Conservation (phyloP, 2,797 vertebrate genomes). For the Pseudochirops corinnae region DNA sequence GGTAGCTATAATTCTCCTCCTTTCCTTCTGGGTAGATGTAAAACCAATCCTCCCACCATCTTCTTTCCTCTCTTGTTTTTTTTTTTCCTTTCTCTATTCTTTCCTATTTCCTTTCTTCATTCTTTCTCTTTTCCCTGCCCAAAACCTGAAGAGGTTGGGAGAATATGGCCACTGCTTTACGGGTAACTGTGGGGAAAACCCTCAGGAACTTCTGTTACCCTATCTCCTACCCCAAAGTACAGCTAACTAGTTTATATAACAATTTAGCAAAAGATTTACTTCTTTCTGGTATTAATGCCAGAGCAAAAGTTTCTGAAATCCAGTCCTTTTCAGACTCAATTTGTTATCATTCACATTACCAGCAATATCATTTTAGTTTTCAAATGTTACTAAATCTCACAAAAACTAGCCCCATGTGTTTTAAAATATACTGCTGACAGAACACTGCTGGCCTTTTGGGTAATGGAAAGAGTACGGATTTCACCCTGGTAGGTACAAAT, state of each 20-base stretch:
- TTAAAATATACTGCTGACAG: conserved; percentile 60
- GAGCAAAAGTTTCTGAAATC: conserved; percentile 57
- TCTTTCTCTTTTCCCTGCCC: neutral
- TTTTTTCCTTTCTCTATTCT: conserved; percentile 23
- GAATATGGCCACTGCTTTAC: conserved; percentile 20
- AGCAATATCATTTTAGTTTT: conserved; percentile 39
- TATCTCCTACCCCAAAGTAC: neutral
- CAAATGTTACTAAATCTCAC: conserved; percentile 48
- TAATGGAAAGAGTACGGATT: conserved; percentile 53
- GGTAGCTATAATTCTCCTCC: neutral
- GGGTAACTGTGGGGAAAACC: neutral
- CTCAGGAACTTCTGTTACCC: neutral
- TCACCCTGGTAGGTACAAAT: conserved; percentile 58
- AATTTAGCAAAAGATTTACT: neutral
- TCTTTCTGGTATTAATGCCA: conserved; percentile 43
- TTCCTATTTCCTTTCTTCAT: conserved; percentile 15
- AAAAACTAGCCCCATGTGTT: conserved; percentile 21
- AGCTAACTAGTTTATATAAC: conserved; percentile 13
- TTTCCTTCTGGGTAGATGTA: neutral
- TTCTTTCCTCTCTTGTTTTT: neutral
- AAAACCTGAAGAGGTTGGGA: neutral
- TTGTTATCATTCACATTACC: conserved; percentile 44
- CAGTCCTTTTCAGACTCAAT: conserved; percentile 54
- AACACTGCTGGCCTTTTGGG: conserved; percentile 38
- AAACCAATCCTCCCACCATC: neutral